These are phyloP conservation scores for Ciona savignyi DNA, from an alignment of 23 tunicate species.

Conservation along the genomic window DNA sequence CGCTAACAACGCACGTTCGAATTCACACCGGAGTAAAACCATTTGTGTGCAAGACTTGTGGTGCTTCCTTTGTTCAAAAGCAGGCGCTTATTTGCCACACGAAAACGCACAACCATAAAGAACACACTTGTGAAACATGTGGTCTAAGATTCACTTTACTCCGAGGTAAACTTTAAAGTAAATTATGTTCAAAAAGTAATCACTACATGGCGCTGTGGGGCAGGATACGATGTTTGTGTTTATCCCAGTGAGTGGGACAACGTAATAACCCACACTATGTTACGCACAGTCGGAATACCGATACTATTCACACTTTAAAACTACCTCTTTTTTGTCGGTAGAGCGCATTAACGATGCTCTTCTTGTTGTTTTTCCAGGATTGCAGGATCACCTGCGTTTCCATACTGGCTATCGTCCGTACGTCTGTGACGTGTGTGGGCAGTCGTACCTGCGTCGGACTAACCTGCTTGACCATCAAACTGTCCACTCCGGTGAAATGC, in stretches of 20 bases:
- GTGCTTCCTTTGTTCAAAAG: not conserved
- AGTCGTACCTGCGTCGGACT: not conserved
- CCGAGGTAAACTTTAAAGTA: not conserved
- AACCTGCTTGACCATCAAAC: constrained; percentile 6
- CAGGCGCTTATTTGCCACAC: not conserved
- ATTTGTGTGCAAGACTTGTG: not conserved
- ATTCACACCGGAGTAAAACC: not conserved
- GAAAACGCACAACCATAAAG: not conserved
- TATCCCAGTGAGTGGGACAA: too few relatives aligned
- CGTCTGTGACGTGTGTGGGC: constrained; percentile 10
- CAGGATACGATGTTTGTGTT: too few relatives aligned
- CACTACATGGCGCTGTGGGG: too few relatives aligned
- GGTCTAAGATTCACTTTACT: not conserved
- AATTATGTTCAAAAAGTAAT: too few relatives aligned
- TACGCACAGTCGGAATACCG: too few relatives aligned
- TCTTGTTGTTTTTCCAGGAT: constrained; percentile 2
- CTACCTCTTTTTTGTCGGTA: too few relatives aligned
- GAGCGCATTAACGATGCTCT: too few relatives aligned
- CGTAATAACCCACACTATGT: too few relatives aligned
- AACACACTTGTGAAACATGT: not conserved
- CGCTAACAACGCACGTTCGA: not conserved
- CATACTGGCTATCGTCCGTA: constrained; percentile 14
- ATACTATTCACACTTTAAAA: too few relatives aligned
- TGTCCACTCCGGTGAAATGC: constrained; percentile 2
- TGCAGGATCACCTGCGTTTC: not conserved